phyloP scores from a whole-genome alignment of 2,888 invertebrate genomes.

The Eueremaeus valkanovi region DNA sequence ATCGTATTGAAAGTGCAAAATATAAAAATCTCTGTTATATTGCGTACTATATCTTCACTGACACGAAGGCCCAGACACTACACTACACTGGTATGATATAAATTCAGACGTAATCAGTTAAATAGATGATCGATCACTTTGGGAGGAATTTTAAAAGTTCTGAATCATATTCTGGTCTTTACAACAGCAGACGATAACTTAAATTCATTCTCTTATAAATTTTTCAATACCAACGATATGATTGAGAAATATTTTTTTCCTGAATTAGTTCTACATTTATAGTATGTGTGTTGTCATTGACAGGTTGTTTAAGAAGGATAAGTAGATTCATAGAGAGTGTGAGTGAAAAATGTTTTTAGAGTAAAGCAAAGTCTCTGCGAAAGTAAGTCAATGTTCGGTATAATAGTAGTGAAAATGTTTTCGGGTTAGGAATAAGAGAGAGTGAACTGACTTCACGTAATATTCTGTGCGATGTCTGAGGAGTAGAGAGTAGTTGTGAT shows the following conservation, averaged over 20 bases:
- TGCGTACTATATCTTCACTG: neutral
- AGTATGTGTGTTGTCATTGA: constrained; percentile 3
- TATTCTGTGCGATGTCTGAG: neutral
- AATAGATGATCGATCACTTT: constrained; percentile 21
- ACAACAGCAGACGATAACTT: too few species aligned
- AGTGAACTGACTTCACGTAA: neutral
- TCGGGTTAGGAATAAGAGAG: neutral
- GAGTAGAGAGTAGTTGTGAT: neutral
- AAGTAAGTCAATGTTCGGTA: neutral
- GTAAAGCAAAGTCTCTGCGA: neutral
- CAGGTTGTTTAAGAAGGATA: constrained; percentile 4
- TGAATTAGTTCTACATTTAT: neutral
- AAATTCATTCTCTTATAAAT: neutral
- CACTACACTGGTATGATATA: constrained; percentile 7
- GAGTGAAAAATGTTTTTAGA: neutral
- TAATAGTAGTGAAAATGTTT: neutral
- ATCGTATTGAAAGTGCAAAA: neutral
- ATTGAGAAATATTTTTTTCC: neutral
- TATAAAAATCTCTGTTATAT: neutral
- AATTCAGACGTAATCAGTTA: constrained; percentile 20
- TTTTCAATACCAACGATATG: neutral
- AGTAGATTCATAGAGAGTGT: neutral
- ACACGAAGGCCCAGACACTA: constrained; percentile 8
- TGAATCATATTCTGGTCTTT: neutral
- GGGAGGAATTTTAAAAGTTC: constrained; percentile 7